Conservation (phyloP, 2,797 vertebrate species). For the Sebastes hopkinsi region DNA sequence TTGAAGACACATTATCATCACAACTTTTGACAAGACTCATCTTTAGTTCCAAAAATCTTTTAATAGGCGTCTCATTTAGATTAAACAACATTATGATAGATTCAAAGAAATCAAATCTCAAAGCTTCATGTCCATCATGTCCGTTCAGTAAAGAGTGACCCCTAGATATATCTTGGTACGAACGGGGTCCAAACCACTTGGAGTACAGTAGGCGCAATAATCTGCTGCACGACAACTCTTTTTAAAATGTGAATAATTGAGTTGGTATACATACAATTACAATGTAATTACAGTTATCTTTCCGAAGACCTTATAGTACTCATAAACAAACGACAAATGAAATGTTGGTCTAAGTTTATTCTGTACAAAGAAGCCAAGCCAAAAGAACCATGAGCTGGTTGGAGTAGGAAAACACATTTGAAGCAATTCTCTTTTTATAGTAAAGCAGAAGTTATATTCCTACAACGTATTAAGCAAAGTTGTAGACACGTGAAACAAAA, state of each 20-base stretch:
- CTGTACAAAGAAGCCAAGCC: slow-evolving; percentile 83
- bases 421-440: slow-evolving; percentile 72
- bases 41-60: slow-evolving; percentile 79
- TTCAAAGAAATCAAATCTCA: slow-evolving; percentile 71
- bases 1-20: background rate
- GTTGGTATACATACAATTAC: slow-evolving; percentile 75
- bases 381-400: slow-evolving; percentile 71
- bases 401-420: slow-evolving; percentile 75
- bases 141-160: slow-evolving; percentile 53
- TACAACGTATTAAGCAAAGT: slow-evolving; percentile 67
- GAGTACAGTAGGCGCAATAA: slow-evolving; percentile 35
- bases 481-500: slow-evolving; percentile 67
- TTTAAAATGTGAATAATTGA: slow-evolving; percentile 65
- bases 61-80: slow-evolving; percentile 76
- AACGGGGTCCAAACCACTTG: slow-evolving; percentile 50
- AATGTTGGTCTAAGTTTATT: slow-evolving; percentile 76
- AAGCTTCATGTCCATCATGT: slow-evolving; percentile 65
- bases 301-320: slow-evolving; percentile 72
- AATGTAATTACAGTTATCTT: slow-evolving; percentile 74
- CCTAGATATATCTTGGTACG: slow-evolving; percentile 37
- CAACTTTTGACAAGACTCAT: slow-evolving; percentile 50
- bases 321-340: slow-evolving; percentile 79
- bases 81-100: slow-evolving; percentile 77
- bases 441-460: slow-evolving; percentile 75
- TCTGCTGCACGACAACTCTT: slow-evolving; percentile 53